Percentiles rank a stretch among this genome's conserved stretches.
These are phyloP conservation scores for Rhopilema esculentum DNA, from an alignment of 30 jellyfish, hydroid and myxozoan genomes.

Conservation along the genomic window DNA sequence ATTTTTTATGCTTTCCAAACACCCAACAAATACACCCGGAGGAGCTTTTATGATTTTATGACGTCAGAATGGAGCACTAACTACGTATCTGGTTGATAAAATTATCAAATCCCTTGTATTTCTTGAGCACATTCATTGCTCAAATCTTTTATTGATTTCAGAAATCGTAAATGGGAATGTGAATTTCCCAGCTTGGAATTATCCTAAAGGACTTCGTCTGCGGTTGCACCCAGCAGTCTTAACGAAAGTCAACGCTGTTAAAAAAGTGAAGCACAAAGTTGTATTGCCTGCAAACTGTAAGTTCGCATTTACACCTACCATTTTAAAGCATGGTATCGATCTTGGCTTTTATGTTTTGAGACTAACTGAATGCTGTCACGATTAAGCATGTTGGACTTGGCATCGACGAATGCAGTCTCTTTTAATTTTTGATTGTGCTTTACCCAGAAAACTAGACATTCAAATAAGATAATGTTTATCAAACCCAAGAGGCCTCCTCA, in stretches of 20 bases:
- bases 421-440: no score
- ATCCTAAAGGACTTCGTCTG: conserved; percentile 69
- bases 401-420: no score
- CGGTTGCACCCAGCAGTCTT: conserved; percentile 74
- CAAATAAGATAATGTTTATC: no score
- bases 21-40: no score
- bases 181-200: conserved; percentile 73
- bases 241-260: conserved; percentile 48
- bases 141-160: background rate
- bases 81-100: no score
- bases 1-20: no score
- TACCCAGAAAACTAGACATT: no score
- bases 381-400: no score
- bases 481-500: no score
- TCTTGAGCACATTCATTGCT: background rate
- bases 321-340: background rate
- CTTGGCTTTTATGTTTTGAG: background rate
- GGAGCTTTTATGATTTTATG: no score
- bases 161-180: conserved; percentile 71
- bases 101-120: background rate
- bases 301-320: background rate
- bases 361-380: no score
- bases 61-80: no score
- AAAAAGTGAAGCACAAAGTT: conserved; percentile 36
- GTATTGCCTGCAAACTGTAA: conserved; percentile 57